Conservation (phyloP, 2,888 invertebrate species). For the Podabrus alpinus region DNA sequence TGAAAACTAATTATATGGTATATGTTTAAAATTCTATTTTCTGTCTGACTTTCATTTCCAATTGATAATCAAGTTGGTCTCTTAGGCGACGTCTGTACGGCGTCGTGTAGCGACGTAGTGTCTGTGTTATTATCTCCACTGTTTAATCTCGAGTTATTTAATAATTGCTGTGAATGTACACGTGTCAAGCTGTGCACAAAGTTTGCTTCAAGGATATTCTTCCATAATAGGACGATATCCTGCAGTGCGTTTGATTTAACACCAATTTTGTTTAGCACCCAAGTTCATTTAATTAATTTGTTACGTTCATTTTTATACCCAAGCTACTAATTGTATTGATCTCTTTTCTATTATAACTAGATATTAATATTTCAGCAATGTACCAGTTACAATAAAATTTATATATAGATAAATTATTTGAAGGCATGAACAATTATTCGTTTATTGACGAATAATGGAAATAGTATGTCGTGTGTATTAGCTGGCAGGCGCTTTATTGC, state of each 20-base stretch:
- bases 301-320: background rate
- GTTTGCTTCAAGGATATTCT: slow-evolving; percentile 1
- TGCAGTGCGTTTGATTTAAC: background rate
- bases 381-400: background rate
- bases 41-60: background rate
- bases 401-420: no score
- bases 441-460: background rate
- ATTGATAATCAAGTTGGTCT: slow-evolving; percentile 17
- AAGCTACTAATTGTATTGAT: background rate
- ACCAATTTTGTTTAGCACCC: background rate
- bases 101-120: slow-evolving; percentile 8
- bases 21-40: background rate
- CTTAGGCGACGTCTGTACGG: slow-evolving; percentile 7
- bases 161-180: slow-evolving; percentile 6
- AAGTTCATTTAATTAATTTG: background rate
- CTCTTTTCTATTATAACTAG: background rate
- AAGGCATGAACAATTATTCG: background rate
- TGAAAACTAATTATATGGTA: background rate
- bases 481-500: background rate
- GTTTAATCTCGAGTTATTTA: slow-evolving; percentile 11
- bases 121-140: slow-evolving; percentile 11
- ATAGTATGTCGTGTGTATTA: background rate
- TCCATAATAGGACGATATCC: background rate
- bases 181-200: slow-evolving; percentile 5
- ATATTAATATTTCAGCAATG: background rate